Evolutionary conservation across 2,113 vertebrate species (phyloP), one percentile per base, ranked within the genome.

Genomic region (Eulacestoma nigropectus): DNA sequence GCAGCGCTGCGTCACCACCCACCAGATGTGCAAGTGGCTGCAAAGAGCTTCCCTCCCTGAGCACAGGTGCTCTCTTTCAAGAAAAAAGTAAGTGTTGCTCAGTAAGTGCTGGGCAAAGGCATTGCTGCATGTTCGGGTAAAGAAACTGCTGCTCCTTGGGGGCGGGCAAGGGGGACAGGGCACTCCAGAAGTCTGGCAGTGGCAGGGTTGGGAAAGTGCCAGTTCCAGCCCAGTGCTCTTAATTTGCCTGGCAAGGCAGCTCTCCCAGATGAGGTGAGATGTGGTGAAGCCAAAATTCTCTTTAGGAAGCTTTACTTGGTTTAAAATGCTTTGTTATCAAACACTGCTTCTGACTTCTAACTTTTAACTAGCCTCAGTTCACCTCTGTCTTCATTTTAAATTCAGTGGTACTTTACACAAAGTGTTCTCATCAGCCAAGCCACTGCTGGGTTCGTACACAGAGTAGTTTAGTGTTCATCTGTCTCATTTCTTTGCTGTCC

Each of bases 21-120:
- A 3, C 88, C 95, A 90, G 91, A 92, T 97, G 96, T 70, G 52
- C 72, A n/a, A 27, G 84, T 0, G 5, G 64, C 83, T 84, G 86
- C 90, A 16, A 14, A 86, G 68, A 81, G 21, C 53, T 52, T 33
- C 80, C 52, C 63, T 84, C 30, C 69, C 69, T 11, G 57, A 81
- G 69, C 14, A 1, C 69, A 60, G 56, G 79, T 23, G 77, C 77
- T 86, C 47, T 60, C 52, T n/a, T 50, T 41, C 93, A 50, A 81
- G 60, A 11, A 89, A 63, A 90, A 97, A 95, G 95, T 95, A 78
- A 93, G 95, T 93, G 72, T 10, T 59, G 37, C 25, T 69, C 35
- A 22, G 29, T 55, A 49, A 27, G 44, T 11, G 33, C 12, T 19
- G 27, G 49, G 39, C 9, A 55, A 44, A 33, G 23, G 8, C 10